phyloP scores from a whole-genome alignment of 2,888 invertebrate species.

The Apomyelois bistriatella region DNA sequence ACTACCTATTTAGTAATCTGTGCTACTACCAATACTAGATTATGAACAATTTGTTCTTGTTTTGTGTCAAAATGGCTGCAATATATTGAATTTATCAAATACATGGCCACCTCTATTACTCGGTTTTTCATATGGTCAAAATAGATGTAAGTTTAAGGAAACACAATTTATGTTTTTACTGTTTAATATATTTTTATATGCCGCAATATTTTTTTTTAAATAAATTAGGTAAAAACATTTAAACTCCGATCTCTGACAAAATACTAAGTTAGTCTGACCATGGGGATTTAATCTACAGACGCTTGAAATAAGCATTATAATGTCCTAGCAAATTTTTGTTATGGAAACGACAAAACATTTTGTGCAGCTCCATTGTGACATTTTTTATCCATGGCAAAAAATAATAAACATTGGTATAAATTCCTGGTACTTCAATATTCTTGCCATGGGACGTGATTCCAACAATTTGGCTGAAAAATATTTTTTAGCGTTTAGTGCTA shows the following conservation, averaged over 20 bases:
- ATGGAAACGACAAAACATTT: neutral
- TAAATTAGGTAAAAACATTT: too few relatives aligned
- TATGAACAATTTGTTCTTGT: too few relatives aligned
- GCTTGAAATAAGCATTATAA: neutral
- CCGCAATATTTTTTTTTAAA: too few relatives aligned
- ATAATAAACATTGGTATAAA: conserved; percentile 35
- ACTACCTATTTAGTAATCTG: too few relatives aligned
- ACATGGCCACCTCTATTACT: too few relatives aligned
- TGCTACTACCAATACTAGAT: too few relatives aligned
- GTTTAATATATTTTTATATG: too few relatives aligned
- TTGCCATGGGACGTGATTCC: conserved; percentile 40
- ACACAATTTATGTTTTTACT: too few relatives aligned
- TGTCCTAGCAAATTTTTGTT: neutral
- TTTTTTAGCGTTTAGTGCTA: neutral
- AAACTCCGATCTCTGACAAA: neutral
- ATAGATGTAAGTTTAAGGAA: too few relatives aligned
- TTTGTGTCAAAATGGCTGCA: too few relatives aligned
- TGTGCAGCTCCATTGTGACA: conserved; percentile 3
- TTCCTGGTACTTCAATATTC: conserved; percentile 26
- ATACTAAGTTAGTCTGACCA: neutral
- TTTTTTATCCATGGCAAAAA: conserved; percentile 31
- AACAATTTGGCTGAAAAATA: conserved; percentile 30
- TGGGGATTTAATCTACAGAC: neutral
- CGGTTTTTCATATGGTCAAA: too few relatives aligned
- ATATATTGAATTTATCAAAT: too few relatives aligned